Percentiles rank a stretch among this genome's conserved stretches.
These are phyloP conservation scores for Scomber japonicus DNA, from an alignment of 2,113 vertebrate species.

Conservation along the genomic window DNA sequence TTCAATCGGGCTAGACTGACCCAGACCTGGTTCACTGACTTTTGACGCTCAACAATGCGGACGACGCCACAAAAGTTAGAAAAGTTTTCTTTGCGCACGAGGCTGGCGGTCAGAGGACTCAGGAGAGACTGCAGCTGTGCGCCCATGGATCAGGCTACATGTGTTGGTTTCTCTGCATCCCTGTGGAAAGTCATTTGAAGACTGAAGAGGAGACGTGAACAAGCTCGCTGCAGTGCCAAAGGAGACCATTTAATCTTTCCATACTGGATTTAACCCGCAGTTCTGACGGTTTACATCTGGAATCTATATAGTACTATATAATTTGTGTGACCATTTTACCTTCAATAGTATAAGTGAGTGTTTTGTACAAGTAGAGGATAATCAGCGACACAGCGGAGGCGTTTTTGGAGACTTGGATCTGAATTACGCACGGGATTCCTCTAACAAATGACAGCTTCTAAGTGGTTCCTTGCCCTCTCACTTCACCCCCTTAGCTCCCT, in stretches of 20 bases:
- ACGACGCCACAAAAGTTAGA: conserved; percentile 32
- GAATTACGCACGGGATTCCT: conserved; percentile 70
- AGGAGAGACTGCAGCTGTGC: conserved; percentile 59
- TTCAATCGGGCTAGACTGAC: conserved; percentile 31
- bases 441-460: conserved; percentile 79
- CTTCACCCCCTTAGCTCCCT: conserved; percentile 42
- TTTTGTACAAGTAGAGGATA: conserved; percentile 58
- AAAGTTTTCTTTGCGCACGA: conserved; percentile 53
- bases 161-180: conserved; percentile 63
- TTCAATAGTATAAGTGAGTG: neutral
- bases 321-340: conserved; percentile 5
- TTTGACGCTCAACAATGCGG: conserved; percentile 55
- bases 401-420: conserved; percentile 63
- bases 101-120: conserved; percentile 50
- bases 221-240: conserved; percentile 40
- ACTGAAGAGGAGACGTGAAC: conserved; percentile 64
- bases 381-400: conserved; percentile 28
- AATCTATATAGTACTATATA: neutral
- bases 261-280: conserved; percentile 55
- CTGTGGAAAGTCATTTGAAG: conserved; percentile 73
- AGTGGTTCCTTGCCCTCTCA: conserved; percentile 44
- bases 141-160: conserved; percentile 70
- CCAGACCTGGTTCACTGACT: conserved; percentile 13
- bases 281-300: conserved; percentile 38
- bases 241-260: conserved; percentile 49